Percentiles rank a stretch among this genome's conserved stretches.
Conservation (phyloP, 1,140 invertebrate genomes). For the Holotrichia oblita region DNA sequence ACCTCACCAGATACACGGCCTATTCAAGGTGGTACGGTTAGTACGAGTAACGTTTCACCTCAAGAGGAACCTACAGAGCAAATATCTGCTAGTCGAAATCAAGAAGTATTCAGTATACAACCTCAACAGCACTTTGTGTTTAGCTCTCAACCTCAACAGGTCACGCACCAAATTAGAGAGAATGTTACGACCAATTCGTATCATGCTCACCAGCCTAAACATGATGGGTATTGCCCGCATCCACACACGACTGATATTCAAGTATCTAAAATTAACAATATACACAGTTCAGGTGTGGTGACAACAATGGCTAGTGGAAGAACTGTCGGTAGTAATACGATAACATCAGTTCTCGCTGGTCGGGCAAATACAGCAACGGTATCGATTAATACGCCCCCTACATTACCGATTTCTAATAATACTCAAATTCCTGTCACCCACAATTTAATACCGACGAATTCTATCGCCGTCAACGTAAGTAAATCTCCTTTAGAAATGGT, state of each 20-base stretch:
- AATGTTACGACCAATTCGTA: neutral
- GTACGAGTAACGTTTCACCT: conserved; percentile 77
- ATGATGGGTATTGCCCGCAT: conserved; percentile 60
- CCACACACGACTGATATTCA: conserved; percentile 57
- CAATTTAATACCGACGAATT: conserved; percentile 59
- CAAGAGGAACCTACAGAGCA: conserved; percentile 64
- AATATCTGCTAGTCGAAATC: conserved; percentile 37
- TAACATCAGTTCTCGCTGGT: conserved; percentile 79
- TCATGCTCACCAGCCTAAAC: conserved; percentile 32
- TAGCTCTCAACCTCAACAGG: conserved; percentile 33
- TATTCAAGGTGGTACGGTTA: conserved; percentile 78
- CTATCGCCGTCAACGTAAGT: conserved; percentile 58
- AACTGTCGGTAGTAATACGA: conserved; percentile 74
- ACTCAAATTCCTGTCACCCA: conserved; percentile 64
- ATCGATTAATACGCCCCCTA: conserved; percentile 72
- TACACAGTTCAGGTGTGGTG: conserved; percentile 57
- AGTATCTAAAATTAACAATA: conserved; percentile 11
- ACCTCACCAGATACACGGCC: conserved; percentile 68
- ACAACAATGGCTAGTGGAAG: conserved; percentile 81
- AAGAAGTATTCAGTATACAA: conserved; percentile 15
- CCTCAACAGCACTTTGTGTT: conserved; percentile 32
- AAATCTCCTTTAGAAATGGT: conserved; percentile 84
- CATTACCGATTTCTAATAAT: conserved; percentile 60
- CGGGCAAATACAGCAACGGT: conserved; percentile 78
- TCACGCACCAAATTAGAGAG: conserved; percentile 28